Percentiles rank a stretch among this genome's conserved stretches.
These are phyloP conservation scores for Xylota segnis DNA, from an alignment of 2,888 invertebrate genomes.

Conservation along the genomic window DNA sequence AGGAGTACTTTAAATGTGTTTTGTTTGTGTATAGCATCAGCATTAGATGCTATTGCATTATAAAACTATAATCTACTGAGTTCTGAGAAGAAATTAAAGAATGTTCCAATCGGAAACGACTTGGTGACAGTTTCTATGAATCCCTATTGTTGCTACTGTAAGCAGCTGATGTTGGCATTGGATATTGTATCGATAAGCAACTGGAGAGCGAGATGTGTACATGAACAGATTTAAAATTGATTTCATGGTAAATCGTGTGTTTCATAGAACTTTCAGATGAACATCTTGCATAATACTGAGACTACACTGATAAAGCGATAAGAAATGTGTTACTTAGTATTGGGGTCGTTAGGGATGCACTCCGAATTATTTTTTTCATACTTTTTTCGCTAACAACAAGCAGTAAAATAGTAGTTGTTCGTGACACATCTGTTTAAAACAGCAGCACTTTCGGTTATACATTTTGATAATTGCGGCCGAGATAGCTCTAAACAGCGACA, in stretches of 20 bases:
- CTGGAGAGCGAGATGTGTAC: neutral
- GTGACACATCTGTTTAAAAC: neutral
- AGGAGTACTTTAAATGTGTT: slow-evolving; percentile 39
- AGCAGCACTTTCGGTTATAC: too few species aligned
- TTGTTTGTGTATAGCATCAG: slow-evolving; percentile 23
- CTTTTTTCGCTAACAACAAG: neutral
- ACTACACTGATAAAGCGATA: neutral
- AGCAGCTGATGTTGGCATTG: too few species aligned
- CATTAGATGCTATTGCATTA: slow-evolving; percentile 30
- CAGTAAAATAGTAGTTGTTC: neutral
- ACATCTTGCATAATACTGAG: slow-evolving; percentile 26
- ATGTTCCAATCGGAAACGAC: neutral
- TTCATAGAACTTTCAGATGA: neutral
- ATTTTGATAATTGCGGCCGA: too few species aligned
- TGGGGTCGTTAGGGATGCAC: neutral
- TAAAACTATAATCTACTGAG: slow-evolving; percentile 31
- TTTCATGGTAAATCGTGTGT: neutral
- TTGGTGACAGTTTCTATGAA: slow-evolving; percentile 1
- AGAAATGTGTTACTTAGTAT: neutral
- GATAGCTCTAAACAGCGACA: too few species aligned
- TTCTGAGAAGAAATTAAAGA: slow-evolving; percentile 2
- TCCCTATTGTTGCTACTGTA: neutral
- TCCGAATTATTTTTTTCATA: neutral
- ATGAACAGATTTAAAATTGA: neutral
- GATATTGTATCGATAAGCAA: neutral